These are phyloP conservation scores for Corvus moneduloides DNA, from an alignment of 2,113 vertebrate genomes.

Conservation along the genomic window DNA sequence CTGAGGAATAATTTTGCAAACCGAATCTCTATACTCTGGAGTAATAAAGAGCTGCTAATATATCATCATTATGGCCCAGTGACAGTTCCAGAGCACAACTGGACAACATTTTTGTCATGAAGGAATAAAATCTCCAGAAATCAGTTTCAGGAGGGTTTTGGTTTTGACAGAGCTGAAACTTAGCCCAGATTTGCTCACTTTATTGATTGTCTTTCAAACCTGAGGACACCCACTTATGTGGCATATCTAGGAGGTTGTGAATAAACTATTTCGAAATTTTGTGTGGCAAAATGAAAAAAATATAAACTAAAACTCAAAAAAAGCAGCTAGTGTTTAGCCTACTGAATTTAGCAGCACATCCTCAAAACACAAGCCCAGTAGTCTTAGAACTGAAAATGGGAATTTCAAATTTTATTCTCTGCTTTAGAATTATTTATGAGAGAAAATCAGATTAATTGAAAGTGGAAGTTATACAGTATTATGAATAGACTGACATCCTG, in stretches of 20 bases:
- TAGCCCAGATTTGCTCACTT: background rate
- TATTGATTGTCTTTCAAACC: background rate
- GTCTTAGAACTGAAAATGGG: background rate
- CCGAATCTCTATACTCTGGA: background rate
- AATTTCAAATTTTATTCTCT: background rate
- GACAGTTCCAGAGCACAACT: background rate
- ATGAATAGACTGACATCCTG: slow-evolving; percentile 1
- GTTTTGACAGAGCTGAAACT: background rate
- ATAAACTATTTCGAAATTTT: background rate
- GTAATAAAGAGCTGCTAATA: background rate
- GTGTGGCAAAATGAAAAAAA: background rate
- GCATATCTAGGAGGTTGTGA: background rate
- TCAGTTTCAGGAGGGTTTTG: background rate
- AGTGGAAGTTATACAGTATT: background rate
- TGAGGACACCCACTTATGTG: background rate
- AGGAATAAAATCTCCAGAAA: background rate
- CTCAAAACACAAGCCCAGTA: background rate
- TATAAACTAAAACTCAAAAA: background rate
- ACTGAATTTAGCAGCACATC: background rate
- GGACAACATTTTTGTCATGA: background rate
- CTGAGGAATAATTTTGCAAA: background rate
- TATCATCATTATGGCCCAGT: background rate
- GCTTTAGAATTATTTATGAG: slow-evolving; percentile 18
- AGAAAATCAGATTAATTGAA: slow-evolving; percentile 41
- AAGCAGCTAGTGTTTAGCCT: background rate